A percentile compares a stretch with the other conserved stretches of the same genome.
Evolutionary conservation across 2,113 vertebrate genomes (phyloP).

Genomic region (Glareola pratincola): DNA sequence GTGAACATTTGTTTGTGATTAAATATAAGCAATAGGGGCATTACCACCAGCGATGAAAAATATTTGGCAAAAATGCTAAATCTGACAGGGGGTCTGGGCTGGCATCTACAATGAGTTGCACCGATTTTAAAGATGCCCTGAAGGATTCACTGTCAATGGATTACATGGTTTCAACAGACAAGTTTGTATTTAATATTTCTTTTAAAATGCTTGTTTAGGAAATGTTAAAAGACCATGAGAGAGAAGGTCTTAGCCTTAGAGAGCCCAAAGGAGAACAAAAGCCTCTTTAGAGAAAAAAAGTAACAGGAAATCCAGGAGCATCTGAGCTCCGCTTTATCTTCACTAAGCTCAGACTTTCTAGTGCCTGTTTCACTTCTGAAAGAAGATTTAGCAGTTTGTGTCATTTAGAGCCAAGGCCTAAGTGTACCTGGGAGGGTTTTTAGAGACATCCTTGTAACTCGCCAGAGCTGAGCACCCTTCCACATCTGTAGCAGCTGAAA

Average conservation of each 20-base stretch:
- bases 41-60: not conserved
- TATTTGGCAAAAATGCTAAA: not conserved
- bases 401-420: not conserved
- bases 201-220: not conserved
- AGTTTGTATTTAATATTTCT: not conserved
- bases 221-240: not conserved
- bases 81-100: not conserved
- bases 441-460: not conserved
- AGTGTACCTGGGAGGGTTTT: not conserved
- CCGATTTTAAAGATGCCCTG: not conserved
- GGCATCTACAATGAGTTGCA: not conserved
- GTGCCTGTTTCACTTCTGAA: not conserved
- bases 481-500: not conserved
- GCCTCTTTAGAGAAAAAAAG: not conserved
- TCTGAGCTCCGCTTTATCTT: not conserved
- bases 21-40: not conserved
- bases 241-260: not conserved
- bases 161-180: not conserved
- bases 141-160: not conserved
- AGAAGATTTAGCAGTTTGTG: not conserved
- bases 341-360: not conserved
- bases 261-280: not conserved
- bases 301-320: not conserved
- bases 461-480: not conserved
- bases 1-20: not conserved